phyloP scores from a whole-genome alignment of 2,797 vertebrate genomes.

The Geotrypetes seraphini region DNA sequence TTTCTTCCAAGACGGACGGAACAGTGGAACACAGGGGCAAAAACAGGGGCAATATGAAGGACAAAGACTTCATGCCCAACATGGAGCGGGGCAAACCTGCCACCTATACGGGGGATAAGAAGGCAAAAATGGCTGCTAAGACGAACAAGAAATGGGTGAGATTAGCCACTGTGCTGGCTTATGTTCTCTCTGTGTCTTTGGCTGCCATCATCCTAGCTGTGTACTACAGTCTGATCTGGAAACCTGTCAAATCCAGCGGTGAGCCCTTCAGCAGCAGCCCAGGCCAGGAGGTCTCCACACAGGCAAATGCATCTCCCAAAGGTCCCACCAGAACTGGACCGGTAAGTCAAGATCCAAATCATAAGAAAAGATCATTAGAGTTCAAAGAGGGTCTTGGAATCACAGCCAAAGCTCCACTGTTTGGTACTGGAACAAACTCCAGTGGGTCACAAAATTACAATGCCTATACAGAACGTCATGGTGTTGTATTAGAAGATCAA shows the following conservation, averaged over 20 bases:
- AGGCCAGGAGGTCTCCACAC: background rate
- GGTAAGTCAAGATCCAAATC: conserved; percentile 3
- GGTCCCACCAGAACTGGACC: background rate
- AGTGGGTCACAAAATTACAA: background rate
- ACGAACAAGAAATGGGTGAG: conserved; percentile 98
- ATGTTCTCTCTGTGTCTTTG: conserved; percentile 91
- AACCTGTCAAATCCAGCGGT: conserved; percentile 52
- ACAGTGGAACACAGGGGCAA: conserved; percentile 88
- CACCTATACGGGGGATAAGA: conserved; percentile 97
- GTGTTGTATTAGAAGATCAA: background rate
- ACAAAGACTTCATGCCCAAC: conserved; percentile 84
- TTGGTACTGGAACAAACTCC: too few species aligned
- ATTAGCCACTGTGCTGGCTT: conserved; percentile 92
- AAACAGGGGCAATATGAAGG: conserved; percentile 83
- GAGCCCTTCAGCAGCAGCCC: background rate
- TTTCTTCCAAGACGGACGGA: conserved; percentile 81
- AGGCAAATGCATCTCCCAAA: too few species aligned
- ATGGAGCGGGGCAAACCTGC: conserved; percentile 94
- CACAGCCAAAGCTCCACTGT: too few species aligned
- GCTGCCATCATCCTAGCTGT: conserved; percentile 94
- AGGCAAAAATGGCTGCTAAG: conserved; percentile 98
- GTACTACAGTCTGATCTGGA: conserved; percentile 96
- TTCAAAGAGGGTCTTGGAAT: too few species aligned
- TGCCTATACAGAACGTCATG: background rate
- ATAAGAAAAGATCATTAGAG: background rate